Evolutionary conservation across 2,888 invertebrate species (phyloP).

Genomic region (Phasia obesa): DNA sequence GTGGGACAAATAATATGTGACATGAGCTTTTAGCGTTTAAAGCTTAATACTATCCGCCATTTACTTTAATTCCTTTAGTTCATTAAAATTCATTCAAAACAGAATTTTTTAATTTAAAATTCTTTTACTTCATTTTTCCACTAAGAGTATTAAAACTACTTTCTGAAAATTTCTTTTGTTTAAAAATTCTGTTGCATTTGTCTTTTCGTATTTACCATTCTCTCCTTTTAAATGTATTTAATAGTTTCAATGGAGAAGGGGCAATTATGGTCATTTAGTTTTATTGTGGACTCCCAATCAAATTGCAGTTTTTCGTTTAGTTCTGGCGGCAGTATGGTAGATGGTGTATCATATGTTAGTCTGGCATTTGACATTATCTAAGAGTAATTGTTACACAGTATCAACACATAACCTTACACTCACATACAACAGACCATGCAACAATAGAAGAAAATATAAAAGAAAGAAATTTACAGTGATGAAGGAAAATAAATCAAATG

Average conservation of each 20-base stretch:
- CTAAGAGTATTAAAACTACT: neutral
- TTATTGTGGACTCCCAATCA: constrained; percentile 18
- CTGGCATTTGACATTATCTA: constrained; percentile 70
- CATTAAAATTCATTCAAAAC: too few species aligned
- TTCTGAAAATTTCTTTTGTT: constrained; percentile 30
- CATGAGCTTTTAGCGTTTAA: too few species aligned
- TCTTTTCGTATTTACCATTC: constrained; percentile 19
- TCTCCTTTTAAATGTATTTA: constrained; percentile 15
- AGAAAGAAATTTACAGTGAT: constrained; percentile 6
- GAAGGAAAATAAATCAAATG: neutral
- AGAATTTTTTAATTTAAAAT: neutral
- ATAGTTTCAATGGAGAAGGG: constrained; percentile 46
- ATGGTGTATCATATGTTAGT: constrained; percentile 70
- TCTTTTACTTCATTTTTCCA: constrained; percentile 27
- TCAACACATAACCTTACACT: constrained; percentile 15
- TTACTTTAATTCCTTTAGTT: too few species aligned
- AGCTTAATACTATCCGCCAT: too few species aligned
- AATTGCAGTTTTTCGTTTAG: constrained; percentile 25
- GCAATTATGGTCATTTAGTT: constrained; percentile 50
- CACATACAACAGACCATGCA: neutral
- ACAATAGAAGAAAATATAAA: constrained; percentile 23
- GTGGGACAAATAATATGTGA: too few species aligned
- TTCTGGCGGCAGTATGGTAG: constrained; percentile 30
- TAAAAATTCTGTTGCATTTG: constrained; percentile 38
- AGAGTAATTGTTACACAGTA: constrained; percentile 67